phyloP scores from a whole-genome alignment of 2,797 vertebrate species.

The Acipenser ruthenus region DNA sequence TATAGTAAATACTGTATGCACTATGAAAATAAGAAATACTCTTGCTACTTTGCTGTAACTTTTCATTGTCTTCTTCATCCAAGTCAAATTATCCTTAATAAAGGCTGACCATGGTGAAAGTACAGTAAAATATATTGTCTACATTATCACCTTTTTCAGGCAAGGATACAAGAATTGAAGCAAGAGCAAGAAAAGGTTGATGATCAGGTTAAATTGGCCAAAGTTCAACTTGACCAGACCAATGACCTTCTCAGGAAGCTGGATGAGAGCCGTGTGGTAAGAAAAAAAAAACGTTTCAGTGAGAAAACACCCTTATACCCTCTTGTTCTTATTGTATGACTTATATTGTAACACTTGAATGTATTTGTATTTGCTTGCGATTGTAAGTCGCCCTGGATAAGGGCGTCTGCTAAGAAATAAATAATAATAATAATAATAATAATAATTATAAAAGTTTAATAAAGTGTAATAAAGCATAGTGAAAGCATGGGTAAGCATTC shows the following conservation, averaged over 20 bases:
- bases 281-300: not conserved
- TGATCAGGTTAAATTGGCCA: conserved; percentile 55
- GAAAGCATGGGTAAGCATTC: too few relatives aligned
- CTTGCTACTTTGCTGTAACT: not conserved
- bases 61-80: not conserved
- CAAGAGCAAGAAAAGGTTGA: conserved; percentile 55
- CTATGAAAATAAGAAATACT: not conserved
- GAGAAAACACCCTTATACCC: too few relatives aligned
- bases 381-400: too few relatives aligned
- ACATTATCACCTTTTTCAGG: conserved; percentile 46
- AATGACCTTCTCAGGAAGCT: conserved; percentile 54
- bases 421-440: too few relatives aligned
- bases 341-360: too few relatives aligned
- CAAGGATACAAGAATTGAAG: conserved; percentile 54
- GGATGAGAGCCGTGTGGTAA: conserved; percentile 73
- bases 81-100: not conserved
- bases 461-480: too few relatives aligned
- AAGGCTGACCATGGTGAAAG: too few relatives aligned
- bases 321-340: too few relatives aligned
- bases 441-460: too few relatives aligned
- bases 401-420: too few relatives aligned
- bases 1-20: too few relatives aligned
- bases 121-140: not conserved
- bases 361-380: too few relatives aligned
- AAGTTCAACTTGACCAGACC: conserved; percentile 62